Evolutionary conservation across 2,888 invertebrate genomes (phyloP).

Genomic region (Drosophila testacea): DNA sequence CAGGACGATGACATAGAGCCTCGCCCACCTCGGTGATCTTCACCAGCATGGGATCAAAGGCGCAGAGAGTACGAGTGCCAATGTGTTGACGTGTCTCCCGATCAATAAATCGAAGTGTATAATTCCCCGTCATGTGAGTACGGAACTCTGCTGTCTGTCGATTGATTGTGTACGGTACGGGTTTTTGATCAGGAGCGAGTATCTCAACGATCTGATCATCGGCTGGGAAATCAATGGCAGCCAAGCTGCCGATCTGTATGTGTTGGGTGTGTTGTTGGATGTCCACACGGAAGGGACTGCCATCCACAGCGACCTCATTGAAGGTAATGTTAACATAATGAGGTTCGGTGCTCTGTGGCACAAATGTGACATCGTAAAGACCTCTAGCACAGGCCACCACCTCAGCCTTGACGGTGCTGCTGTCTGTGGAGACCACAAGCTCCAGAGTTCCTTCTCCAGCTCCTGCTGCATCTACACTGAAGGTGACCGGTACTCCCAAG

Average conservation of each 20-base stretch:
- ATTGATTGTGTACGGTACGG: constrained; percentile 88
- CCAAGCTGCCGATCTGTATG: constrained; percentile 88
- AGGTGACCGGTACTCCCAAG: constrained; percentile 94
- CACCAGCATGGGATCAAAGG: constrained; percentile 91
- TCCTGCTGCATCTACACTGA: constrained; percentile 97
- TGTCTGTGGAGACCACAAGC: constrained; percentile 95
- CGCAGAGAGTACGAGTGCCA: constrained; percentile 90
- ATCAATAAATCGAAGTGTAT: constrained; percentile 89
- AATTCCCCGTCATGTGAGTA: constrained; percentile 90
- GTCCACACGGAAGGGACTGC: constrained; percentile 95
- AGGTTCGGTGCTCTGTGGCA: constrained; percentile 94
- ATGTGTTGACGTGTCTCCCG: constrained; percentile 88
- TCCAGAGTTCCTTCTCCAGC: constrained; percentile 97
- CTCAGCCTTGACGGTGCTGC: constrained; percentile 95
- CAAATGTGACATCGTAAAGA: constrained; percentile 95
- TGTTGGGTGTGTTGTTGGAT: constrained; percentile 90
- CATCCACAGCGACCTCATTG: constrained; percentile 95
- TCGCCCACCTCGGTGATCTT: constrained; percentile 91
- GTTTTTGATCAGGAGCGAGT: constrained; percentile 88
- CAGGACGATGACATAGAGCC: constrained; percentile 92
- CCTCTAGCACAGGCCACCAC: constrained; percentile 95
- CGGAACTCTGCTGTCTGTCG: constrained; percentile 90
- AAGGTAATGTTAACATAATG: constrained; percentile 97
- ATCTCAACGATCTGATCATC: constrained; percentile 89
- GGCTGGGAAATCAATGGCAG: constrained; percentile 88